phyloP scores from a whole-genome alignment of 1,140 invertebrate genomes.

The Rhopalosiphum padi region DNA sequence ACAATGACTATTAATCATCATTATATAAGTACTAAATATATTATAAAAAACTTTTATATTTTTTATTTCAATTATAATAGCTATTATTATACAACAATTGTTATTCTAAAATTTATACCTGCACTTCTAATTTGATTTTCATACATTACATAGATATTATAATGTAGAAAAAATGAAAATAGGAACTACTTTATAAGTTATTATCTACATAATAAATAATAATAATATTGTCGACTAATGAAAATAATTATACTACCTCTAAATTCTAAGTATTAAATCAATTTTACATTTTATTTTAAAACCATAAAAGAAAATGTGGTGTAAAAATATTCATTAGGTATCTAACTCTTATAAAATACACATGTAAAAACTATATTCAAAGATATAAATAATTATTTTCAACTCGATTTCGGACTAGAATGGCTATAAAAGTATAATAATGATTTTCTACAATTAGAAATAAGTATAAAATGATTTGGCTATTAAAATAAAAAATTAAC shows the following conservation, averaged over 20 bases:
- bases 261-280: too few species aligned
- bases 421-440: background rate
- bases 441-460: background rate
- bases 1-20: background rate
- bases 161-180: background rate
- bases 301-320: too few species aligned
- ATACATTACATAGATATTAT: background rate
- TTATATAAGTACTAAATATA: background rate
- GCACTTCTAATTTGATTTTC: background rate
- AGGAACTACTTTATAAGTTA: background rate
- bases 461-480: background rate
- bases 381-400: background rate
- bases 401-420: background rate
- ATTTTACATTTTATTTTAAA: background rate
- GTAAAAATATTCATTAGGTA: too few species aligned
- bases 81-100: background rate
- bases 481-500: background rate
- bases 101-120: background rate
- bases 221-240: too few species aligned
- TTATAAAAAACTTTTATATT: background rate
- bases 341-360: too few species aligned
- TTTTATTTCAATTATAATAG: background rate
- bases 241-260: too few species aligned
- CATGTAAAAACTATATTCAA: too few species aligned
- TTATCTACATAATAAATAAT: too few species aligned